Evolutionary conservation across 2,797 vertebrate genomes (phyloP).

Genomic region (Toxotes lorentzi): DNA sequence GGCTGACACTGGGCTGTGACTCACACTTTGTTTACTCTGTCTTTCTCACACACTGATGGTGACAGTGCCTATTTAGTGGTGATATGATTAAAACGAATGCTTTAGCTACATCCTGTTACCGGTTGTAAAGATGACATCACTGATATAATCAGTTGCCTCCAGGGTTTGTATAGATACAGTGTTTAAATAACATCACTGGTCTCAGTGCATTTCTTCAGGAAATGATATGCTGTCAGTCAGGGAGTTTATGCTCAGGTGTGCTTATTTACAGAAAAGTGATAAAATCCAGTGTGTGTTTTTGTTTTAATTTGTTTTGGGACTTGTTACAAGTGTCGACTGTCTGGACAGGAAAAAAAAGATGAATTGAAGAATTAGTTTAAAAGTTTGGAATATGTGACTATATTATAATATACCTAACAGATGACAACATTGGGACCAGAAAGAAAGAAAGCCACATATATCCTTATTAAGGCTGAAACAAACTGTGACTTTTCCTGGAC

Average conservation of each 20-base stretch:
- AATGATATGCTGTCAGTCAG: neutral
- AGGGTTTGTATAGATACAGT: neutral
- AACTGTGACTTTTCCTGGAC: neutral
- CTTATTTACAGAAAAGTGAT: neutral
- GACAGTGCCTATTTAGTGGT: conserved; percentile 10
- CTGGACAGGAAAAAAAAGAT: neutral
- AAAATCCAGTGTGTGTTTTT: neutral
- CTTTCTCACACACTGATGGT: conserved; percentile 26
- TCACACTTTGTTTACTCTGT: neutral
- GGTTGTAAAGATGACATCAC: conserved; percentile 10
- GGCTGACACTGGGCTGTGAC: conserved; percentile 1
- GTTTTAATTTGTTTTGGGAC: neutral
- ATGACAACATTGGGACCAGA: neutral
- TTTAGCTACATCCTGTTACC: neutral
- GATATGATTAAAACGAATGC: conserved; percentile 16
- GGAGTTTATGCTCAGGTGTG: neutral
- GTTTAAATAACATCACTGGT: neutral
- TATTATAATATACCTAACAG: neutral
- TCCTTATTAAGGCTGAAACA: neutral
- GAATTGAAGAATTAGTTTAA: neutral
- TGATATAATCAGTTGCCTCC: neutral
- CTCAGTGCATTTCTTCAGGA: neutral
- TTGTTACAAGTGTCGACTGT: neutral
- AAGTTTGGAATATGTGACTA: neutral
- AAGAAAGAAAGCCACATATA: neutral